phyloP scores from a whole-genome alignment of 2,113 vertebrate genomes.

The Noturus placidus region DNA sequence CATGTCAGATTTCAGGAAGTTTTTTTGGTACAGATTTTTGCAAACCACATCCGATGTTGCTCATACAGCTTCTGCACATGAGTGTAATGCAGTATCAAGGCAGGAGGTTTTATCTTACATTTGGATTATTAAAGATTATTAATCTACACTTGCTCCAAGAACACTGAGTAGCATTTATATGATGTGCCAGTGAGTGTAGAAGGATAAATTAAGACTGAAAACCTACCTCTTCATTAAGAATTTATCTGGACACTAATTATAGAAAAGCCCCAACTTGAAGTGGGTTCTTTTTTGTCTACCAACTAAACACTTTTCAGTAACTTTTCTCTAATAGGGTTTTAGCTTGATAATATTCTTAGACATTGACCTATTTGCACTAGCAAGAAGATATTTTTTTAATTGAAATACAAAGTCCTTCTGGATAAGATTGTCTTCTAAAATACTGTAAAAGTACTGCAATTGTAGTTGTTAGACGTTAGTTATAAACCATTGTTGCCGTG shows the following conservation, averaged over 20 bases:
- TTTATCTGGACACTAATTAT: neutral
- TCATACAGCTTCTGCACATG: neutral
- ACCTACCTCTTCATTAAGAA: neutral
- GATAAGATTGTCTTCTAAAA: neutral
- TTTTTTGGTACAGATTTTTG: neutral
- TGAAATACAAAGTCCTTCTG: neutral
- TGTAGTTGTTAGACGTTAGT: neutral
- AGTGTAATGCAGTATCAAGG: neutral
- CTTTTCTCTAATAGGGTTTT: neutral
- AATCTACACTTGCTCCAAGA: neutral
- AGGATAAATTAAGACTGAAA: neutral
- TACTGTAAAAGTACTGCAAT: neutral
- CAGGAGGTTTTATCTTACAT: neutral
- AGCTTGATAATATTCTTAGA: neutral
- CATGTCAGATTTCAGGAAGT: slow-evolving; percentile 2
- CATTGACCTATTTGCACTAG: neutral
- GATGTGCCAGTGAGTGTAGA: neutral
- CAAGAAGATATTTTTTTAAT: no score
- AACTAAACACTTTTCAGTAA: neutral
- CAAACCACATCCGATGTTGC: neutral
- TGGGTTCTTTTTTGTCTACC: neutral
- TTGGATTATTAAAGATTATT: neutral
- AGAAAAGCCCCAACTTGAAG: neutral
- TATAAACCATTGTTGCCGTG: neutral
- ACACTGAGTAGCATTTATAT: neutral